Percentiles rank a stretch among this genome's conserved stretches.
Evolutionary conservation across 2,888 invertebrate genomes (phyloP).

Genomic region (Agrilus biguttatus): DNA sequence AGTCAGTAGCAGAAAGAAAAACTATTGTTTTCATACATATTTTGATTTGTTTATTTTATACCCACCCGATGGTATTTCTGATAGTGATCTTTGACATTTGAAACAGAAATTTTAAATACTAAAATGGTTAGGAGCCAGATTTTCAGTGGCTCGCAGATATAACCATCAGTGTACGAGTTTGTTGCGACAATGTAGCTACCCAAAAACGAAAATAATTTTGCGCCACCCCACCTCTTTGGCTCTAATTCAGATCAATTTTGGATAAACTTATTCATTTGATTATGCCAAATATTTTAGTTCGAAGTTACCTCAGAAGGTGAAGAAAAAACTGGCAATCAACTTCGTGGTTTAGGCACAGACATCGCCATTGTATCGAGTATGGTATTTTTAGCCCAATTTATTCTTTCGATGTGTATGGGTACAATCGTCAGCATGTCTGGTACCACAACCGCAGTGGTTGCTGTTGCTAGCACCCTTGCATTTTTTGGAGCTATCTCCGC

Average conservation of each 20-base stretch:
- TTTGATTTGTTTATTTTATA: too few species aligned
- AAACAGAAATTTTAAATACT: too few species aligned
- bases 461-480: constrained; percentile 70
- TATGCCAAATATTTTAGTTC: constrained; percentile 35
- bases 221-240: too few species aligned
- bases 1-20: too few species aligned
- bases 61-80: too few species aligned
- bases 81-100: too few species aligned
- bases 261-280: not conserved
- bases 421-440: constrained; percentile 65
- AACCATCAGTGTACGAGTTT: too few species aligned
- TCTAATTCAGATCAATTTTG: constrained; percentile 1
- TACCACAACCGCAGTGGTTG: constrained; percentile 79
- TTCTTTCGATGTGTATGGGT: constrained; percentile 77
- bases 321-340: constrained; percentile 40
- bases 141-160: too few species aligned
- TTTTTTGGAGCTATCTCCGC: constrained; percentile 75
- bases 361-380: constrained; percentile 89
- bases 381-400: constrained; percentile 87
- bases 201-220: too few species aligned
- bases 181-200: too few species aligned
- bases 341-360: constrained; percentile 89
- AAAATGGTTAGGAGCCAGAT: too few species aligned
- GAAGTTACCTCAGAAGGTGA: constrained; percentile 40
- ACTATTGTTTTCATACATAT: too few species aligned